phyloP scores from a whole-genome alignment of 2,888 invertebrate genomes.

The Leptogaster cylindrica region DNA sequence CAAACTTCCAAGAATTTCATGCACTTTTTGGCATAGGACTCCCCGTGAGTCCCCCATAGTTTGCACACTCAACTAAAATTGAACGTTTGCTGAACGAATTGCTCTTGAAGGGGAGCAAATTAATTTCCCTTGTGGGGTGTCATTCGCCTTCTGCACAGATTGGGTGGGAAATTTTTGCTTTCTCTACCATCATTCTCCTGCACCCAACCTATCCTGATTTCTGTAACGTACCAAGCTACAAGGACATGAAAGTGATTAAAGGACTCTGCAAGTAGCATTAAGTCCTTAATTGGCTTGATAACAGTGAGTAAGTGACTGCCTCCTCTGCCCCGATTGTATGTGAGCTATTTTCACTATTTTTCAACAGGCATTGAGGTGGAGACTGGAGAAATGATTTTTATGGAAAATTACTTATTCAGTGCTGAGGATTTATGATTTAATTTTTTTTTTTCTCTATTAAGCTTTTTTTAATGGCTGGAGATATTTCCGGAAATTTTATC shows the following conservation, averaged over 20 bases:
- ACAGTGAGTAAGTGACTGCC: too few relatives aligned
- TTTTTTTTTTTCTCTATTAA: too few relatives aligned
- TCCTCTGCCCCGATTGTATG: too few relatives aligned
- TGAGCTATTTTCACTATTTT: too few relatives aligned
- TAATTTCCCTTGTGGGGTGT: conserved; percentile 35
- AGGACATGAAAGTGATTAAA: conserved; percentile 29
- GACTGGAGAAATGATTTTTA: too few relatives aligned
- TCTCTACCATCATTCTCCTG: neutral
- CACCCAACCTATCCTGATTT: neutral
- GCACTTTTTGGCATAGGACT: conserved; percentile 26
- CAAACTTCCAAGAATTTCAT: neutral
- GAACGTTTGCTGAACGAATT: conserved; percentile 16
- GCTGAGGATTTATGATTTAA: too few relatives aligned
- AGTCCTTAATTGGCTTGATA: conserved; percentile 27
- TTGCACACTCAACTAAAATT: conserved; percentile 25
- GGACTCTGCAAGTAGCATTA: conserved; percentile 19
- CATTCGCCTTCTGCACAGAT: conserved; percentile 20
- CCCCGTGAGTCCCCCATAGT: conserved; percentile 14
- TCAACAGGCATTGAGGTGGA: too few relatives aligned
- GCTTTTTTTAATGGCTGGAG: too few relatives aligned
- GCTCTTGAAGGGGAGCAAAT: conserved; percentile 4
- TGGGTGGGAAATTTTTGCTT: neutral
- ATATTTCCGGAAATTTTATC: too few relatives aligned
- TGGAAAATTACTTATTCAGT: too few relatives aligned
- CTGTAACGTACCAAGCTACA: neutral